Base-by-base conservation (phyloP, 2,113 vertebrate genomes). In the Oreochromis niloticus region DNA sequence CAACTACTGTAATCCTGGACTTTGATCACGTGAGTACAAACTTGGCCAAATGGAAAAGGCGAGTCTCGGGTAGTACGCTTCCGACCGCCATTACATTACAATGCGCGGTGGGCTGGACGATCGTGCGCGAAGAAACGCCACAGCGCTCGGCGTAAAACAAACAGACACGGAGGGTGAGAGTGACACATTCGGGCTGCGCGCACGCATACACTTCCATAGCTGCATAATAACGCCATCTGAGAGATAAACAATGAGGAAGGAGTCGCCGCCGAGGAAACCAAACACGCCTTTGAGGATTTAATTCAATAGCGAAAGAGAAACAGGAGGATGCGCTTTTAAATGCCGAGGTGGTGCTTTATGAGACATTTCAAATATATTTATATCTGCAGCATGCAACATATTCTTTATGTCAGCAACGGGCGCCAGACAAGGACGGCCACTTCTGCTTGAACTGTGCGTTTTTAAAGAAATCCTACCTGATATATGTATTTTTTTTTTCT, bases 1-100 rank as follows among this genome's bases (percentile, higher is more conserved):
- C 63, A 92, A 90, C 88, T 84, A 91, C 92, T 91, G 92, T 95
- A 94, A 95, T 95, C 90, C 94, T 86, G 94, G 84, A 94, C 93
- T 96, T 94, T 88, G 93, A 93, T 96, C 95, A 96, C 95, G 95
- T 96, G 96, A 90, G 84, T 36, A 6, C 86, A 94, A 94, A 95
- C 93, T 96, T 96, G 92, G 96, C 90, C 95, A 89, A 95, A 96
- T 94, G 91, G 94, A 94, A 63, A 95, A 94, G 94, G 95, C 94
- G 94, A 95, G 95, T 95, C 93, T 95, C 90, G 48, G 48, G 87
- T 93, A 66, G 86, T 92, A 90, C 89, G 87, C 94, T 93, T 94
- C 94, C 95, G 94, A 96, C 96, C 96, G 96, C 96, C 96, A 96
- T 97, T 96, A 96, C 96, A 90, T 94, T 94, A 94, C 92, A 95